Conservation (phyloP, 1,140 invertebrate genomes). For the Himalopsyche phryganea region DNA sequence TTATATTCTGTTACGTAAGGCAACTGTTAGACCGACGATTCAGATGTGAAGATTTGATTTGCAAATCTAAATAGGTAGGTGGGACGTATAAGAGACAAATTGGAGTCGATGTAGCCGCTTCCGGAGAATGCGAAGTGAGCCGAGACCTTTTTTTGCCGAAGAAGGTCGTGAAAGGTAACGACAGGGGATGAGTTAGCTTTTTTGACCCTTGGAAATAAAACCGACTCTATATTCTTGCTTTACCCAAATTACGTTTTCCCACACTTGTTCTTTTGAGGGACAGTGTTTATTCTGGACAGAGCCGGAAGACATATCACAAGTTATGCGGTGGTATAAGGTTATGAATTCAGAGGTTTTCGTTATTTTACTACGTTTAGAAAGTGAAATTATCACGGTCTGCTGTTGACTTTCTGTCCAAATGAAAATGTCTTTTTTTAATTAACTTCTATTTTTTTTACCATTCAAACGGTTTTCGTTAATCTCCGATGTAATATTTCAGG, state of each 20-base stretch:
- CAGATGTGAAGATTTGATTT: neutral
- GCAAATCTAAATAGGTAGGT: conserved; percentile 20
- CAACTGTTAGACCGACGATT: neutral
- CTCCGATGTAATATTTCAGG: too few species aligned
- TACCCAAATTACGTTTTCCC: conserved; percentile 19
- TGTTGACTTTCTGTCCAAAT: too few species aligned
- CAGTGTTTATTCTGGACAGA: neutral
- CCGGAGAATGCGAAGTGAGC: conserved; percentile 15
- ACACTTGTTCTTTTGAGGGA: conserved; percentile 1
- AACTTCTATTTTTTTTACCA: too few species aligned
- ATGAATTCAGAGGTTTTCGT: too few species aligned
- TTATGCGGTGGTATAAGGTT: too few species aligned
- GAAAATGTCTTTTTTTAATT: too few species aligned
- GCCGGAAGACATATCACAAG: too few species aligned
- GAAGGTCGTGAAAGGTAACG: conserved; percentile 17
- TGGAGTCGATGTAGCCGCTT: neutral
- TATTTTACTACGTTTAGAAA: too few species aligned
- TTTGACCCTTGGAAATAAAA: neutral
- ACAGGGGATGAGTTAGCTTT: conserved; percentile 1
- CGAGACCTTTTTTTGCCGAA: conserved; percentile 19
- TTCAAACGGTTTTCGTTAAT: too few species aligned
- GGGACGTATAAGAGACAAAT: neutral
- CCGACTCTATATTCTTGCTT: neutral
- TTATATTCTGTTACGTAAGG: neutral
- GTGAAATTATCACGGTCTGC: too few species aligned